Evolutionary conservation across 2,888 invertebrate species (phyloP).

Genomic region (Diploptera punctata): DNA sequence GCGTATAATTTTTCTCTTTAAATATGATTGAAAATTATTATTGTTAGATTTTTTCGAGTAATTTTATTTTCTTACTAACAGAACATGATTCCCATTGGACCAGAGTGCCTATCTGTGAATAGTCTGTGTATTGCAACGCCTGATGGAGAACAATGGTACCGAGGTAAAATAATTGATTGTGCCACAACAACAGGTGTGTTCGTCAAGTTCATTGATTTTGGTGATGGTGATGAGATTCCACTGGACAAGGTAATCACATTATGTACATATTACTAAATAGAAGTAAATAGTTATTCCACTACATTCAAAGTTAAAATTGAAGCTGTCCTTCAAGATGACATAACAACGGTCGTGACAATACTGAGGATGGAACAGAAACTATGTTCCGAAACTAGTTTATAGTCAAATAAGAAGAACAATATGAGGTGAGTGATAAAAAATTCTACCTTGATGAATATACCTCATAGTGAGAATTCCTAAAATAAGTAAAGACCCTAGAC

Average conservation of each 20-base stretch:
- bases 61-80: too few relatives aligned
- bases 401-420: too few relatives aligned
- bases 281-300: neutral
- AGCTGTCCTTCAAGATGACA: too few relatives aligned
- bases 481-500: neutral
- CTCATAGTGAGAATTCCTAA: too few relatives aligned
- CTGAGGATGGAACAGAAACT: too few relatives aligned
- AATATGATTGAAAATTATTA: too few relatives aligned
- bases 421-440: too few relatives aligned
- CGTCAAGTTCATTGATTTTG: constrained; percentile 58
- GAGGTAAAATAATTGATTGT: constrained; percentile 56
- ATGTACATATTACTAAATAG: neutral
- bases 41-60: too few relatives aligned
- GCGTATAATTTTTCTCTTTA: too few relatives aligned
- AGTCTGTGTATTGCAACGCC: constrained; percentile 56
- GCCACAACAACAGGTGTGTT: constrained; percentile 51
- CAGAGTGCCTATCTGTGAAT: constrained; percentile 54
- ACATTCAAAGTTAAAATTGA: neutral
- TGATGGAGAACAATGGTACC: constrained; percentile 55
- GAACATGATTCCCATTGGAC: constrained; percentile 51
- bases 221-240: constrained; percentile 53
- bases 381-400: too few relatives aligned
- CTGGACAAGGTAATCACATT: constrained; percentile 54
- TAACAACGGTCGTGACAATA: too few relatives aligned
- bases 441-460: too few relatives aligned